A percentile compares a stretch with the other conserved stretches of the same genome.
These are phyloP conservation scores for Drosophila punjabiensis DNA, from an alignment of 1,140 invertebrate genomes.

Conservation along the genomic window DNA sequence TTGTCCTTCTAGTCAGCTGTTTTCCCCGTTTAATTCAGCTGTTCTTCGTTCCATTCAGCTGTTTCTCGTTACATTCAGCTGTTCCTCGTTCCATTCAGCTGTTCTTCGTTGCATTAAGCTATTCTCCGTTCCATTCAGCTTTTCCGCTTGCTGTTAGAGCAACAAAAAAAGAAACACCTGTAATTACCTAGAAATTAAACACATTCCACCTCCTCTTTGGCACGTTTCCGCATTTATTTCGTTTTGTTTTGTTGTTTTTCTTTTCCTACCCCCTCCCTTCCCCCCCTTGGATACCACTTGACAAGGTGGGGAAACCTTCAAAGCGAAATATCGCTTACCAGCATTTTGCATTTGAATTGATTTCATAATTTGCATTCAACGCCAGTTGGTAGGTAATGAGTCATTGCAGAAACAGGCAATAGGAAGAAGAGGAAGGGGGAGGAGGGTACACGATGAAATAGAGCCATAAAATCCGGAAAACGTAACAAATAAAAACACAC, in stretches of 20 bases:
- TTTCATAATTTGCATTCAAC: conserved; percentile 38
- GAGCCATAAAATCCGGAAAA: conserved; percentile 36
- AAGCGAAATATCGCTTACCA: conserved; percentile 18
- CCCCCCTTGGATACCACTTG: neutral
- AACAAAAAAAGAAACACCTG: neutral
- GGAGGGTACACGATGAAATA: neutral
- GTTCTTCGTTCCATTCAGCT: neutral
- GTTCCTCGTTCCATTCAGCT: neutral
- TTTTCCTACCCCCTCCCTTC: neutral
- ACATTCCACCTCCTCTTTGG: neutral
- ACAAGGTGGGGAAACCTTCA: conserved; percentile 10
- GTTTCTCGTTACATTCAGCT: neutral
- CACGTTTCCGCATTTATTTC: conserved; percentile 16
- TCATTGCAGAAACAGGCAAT: conserved; percentile 6
- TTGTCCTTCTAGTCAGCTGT: neutral
- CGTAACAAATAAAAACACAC: conserved; percentile 30
- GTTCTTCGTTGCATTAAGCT: neutral
- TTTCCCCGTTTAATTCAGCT: neutral
- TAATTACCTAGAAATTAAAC: conserved; percentile 15
- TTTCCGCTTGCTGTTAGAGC: neutral
- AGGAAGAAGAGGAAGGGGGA: neutral
- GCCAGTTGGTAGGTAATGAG: conserved; percentile 34
- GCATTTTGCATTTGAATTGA: conserved; percentile 39
- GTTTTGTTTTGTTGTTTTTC: neutral
- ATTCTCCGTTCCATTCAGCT: neutral